Conservation (phyloP, 2,888 invertebrate genomes). For the Zeuzera pyrina region DNA sequence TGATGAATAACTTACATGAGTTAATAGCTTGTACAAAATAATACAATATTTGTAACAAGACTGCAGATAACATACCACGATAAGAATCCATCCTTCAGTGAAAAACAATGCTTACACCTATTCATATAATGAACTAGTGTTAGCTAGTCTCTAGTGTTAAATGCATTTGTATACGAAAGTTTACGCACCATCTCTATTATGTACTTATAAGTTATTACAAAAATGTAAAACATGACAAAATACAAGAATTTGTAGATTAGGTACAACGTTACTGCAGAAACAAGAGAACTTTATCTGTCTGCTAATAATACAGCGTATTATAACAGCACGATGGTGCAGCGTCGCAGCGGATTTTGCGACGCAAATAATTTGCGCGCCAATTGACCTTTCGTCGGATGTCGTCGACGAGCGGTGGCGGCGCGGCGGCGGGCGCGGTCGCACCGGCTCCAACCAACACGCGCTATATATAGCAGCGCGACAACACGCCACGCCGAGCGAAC, state of each 20-base stretch:
- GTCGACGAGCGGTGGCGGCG: slow-evolving; percentile 42
- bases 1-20: too few relatives aligned
- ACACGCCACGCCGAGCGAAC: slow-evolving; percentile 57
- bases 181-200: too few relatives aligned
- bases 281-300: slow-evolving; percentile 14
- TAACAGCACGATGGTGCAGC: slow-evolving; percentile 36
- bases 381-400: slow-evolving; percentile 69
- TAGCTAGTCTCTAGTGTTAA: too few relatives aligned
- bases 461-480: slow-evolving; percentile 68
- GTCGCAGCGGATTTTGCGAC: slow-evolving; percentile 61
- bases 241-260: slow-evolving; percentile 1
- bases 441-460: slow-evolving; percentile 55
- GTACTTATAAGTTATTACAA: too few relatives aligned
- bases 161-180: too few relatives aligned
- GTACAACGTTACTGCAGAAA: slow-evolving; percentile 6
- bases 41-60: too few relatives aligned
- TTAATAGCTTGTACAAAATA: too few relatives aligned
- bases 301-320: slow-evolving; percentile 18
- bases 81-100: too few relatives aligned
- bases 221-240: too few relatives aligned
- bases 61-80: too few relatives aligned
- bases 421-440: slow-evolving; percentile 50
- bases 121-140: too few relatives aligned
- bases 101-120: too few relatives aligned
- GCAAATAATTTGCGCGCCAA: slow-evolving; percentile 73